Conservation (phyloP, 2,797 vertebrate genomes). For the Poeciliopsis gracilis region DNA sequence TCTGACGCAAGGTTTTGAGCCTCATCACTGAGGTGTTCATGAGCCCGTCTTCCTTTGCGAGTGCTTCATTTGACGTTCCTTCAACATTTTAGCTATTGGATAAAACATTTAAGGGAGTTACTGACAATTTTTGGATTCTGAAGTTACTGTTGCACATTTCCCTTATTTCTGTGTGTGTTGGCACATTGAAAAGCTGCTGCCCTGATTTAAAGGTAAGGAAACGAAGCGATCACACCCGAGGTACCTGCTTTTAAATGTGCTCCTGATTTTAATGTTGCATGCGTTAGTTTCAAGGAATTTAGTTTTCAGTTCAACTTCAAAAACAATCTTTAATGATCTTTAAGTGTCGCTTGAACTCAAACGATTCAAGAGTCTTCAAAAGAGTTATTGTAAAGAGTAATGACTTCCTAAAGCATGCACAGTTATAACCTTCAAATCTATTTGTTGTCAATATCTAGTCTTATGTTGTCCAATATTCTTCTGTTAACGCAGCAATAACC, state of each 20-base stretch:
- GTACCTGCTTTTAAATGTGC: neutral
- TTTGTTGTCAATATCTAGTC: constrained; percentile 1
- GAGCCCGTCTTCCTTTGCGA: neutral
- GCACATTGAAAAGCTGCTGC: neutral
- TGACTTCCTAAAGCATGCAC: neutral
- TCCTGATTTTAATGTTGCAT: neutral
- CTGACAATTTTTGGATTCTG: neutral
- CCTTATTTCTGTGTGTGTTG: neutral
- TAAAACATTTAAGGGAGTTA: neutral
- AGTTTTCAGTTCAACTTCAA: neutral
- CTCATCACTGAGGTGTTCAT: neutral
- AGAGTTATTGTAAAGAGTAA: no score
- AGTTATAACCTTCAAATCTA: neutral
- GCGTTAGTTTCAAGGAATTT: neutral
- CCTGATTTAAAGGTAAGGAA: neutral
- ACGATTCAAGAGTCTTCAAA: no score
- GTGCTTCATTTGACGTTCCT: neutral
- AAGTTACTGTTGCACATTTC: no score
- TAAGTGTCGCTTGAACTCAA: no score
- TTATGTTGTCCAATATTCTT: neutral
- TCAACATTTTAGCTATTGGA: neutral
- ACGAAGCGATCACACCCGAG: neutral
- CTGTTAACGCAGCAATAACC: constrained; percentile 3
- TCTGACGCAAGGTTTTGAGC: constrained; percentile 37
- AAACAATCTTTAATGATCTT: no score